Evolutionary conservation across 2,113 vertebrate genomes (phyloP).

Genomic region (Larimichthys crocea): DNA sequence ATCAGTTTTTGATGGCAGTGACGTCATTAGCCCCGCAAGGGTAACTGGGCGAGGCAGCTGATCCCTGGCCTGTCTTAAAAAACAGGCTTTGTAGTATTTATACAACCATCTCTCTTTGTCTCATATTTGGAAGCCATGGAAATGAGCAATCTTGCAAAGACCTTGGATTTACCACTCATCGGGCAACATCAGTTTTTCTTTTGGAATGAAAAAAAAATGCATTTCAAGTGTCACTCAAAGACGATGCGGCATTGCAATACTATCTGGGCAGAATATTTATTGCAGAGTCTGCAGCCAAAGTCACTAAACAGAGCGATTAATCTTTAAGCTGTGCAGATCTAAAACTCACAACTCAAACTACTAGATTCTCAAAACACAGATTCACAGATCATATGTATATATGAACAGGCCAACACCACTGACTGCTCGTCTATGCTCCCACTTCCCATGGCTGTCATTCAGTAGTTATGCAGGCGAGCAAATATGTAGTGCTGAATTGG

Average conservation of each 20-base stretch:
- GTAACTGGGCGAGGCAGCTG: conserved; percentile 30
- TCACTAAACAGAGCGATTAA: neutral
- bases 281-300: neutral
- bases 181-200: neutral
- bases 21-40: conserved; percentile 31
- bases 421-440: conserved; percentile 16
- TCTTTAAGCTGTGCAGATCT: neutral
- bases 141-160: neutral
- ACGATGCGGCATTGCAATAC: too few relatives aligned
- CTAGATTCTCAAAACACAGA: too few relatives aligned
- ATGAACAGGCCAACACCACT: conserved; percentile 4
- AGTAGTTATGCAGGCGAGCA: conserved; percentile 62
- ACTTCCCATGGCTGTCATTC: conserved; percentile 59
- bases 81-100: conserved; percentile 13
- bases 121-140: neutral
- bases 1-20: conserved; percentile 43
- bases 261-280: neutral
- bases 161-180: neutral
- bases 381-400: neutral
- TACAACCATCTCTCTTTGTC: neutral
- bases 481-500: conserved; percentile 66
- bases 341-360: neutral
- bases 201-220: neutral
- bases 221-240: neutral
- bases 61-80: conserved; percentile 23